phyloP scores from a whole-genome alignment of 1,140 invertebrate genomes.

The Palaemon carinicauda region DNA sequence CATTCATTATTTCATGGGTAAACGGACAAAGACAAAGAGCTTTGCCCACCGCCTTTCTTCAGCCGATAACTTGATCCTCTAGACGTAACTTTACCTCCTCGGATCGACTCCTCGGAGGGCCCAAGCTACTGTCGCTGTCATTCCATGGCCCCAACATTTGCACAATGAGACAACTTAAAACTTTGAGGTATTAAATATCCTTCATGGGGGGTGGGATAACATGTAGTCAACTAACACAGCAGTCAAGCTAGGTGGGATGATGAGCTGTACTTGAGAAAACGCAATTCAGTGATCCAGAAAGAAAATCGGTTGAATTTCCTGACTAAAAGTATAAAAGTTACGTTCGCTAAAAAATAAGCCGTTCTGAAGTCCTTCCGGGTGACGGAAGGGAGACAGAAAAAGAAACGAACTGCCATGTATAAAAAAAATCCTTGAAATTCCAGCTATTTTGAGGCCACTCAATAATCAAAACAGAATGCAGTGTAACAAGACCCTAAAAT shows the following conservation, averaged over 20 bases:
- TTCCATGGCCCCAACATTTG: constrained; percentile 38
- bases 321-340: background rate
- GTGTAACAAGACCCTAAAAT: no score
- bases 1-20: constrained; percentile 37
- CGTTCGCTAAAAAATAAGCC: no score
- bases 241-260: constrained; percentile 51
- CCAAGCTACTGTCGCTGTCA: constrained; percentile 15
- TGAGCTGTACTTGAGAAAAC: constrained; percentile 40
- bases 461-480: no score
- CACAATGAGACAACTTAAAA: constrained; percentile 51
- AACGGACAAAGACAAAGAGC: constrained; percentile 17
- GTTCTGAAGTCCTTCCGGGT: no score
- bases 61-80: background rate
- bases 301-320: constrained; percentile 11
- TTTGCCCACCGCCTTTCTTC: constrained; percentile 30
- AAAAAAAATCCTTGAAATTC: no score
- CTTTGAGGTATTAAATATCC: constrained; percentile 52
- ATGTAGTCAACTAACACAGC: constrained; percentile 49
- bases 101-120: background rate
- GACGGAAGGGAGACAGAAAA: no score
- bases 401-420: no score
- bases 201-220: constrained; percentile 40
- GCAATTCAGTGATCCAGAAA: constrained; percentile 45
- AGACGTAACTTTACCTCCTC: no score
- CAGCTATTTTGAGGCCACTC: no score